Evolutionary conservation across 37 sponge, comb jelly and placozoan genomes (phyloP), one percentile per base, ranked within the genome.

Genomic region (Cliona cf. orientalis): DNA sequence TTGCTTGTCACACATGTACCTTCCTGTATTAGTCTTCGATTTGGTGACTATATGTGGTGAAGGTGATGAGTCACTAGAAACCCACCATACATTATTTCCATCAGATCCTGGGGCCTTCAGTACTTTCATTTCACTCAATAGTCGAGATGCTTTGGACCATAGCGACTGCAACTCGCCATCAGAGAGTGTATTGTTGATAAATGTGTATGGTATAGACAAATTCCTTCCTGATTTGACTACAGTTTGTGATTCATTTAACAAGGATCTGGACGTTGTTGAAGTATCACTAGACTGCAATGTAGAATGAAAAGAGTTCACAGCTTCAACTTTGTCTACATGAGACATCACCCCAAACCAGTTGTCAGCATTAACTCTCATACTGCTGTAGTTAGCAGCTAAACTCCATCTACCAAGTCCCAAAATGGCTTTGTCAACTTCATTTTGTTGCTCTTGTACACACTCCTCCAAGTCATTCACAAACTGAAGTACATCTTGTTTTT

Each of bases 391-490:
- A 9, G 9, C 14, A 14, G 53, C 9, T 49, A 49, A 49, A 49
- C 14, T 49, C 53, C 53, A 49, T 14, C 53, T 49, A 19, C 53
- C 53, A 19, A 49, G 14, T 49, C 53, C 53, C 14, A 49, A 49
- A 19, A 14, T 49, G 14, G 73, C 46, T 43, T 72, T 72, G 73
- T 23, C 21, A 5, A 72, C 32, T 43, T 72, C 26, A 44, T 42
- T 72, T 22, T 72, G 73, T 43, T 72, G 73, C 28, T 72, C 73
- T 25, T 72, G 46, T 49, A 49, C 14, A 49, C 53, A 49, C 53
- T 49, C 53, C 53, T 49, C 53, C 9, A 49, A 14, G 14, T 49
- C 53, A 49, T 49, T 49, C 53, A 49, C 53, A 49, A 49, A 49
- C 53, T 49, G 53, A 14, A 49, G 14, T 9, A 49, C 14, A 49